Base-by-base conservation (phyloP, 1,140 invertebrate genomes). In the Caerostris extrusa region DNA sequence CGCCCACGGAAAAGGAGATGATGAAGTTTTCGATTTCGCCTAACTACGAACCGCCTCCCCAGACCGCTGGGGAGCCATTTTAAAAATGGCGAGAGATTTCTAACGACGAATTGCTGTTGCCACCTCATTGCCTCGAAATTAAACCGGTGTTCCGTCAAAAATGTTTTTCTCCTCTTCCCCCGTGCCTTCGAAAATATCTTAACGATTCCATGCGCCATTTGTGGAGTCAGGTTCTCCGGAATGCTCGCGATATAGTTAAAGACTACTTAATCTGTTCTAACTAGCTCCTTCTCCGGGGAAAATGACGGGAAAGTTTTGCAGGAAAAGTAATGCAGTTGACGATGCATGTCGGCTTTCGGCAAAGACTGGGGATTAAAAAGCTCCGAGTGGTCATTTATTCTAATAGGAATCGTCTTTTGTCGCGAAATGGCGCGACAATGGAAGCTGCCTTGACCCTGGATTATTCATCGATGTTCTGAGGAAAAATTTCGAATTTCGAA, bases 121-220 rank as follows among this genome's bases (percentile, higher is more conserved):
- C 64, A 89, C 87, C 87, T 89, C 87, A 71, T 89, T 71, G 87
- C 87, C 87, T 56, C 87, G 53, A 89, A 89, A 89, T 89, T 89
- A 71, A 89, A 89, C 87, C 87, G 50, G 50, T 53, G 87, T 89
- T 89, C 64, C 87, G 64, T 89, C 87, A 89, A 89, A 89, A 89
- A 64, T 89, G 87, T 71, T 89, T 89, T 89, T 89, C 87, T 55
- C 19, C 19, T 64, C n/a, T 5, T 2, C 56, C 3, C 3, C 53
- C 19, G 12, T 34, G 53, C 55, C 12, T n/a, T 10, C n/a, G 7
- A 19, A 56, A 85, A 53, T 56, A 56, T 81, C 77, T 81, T 85
- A 89, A 89, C 60, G 87, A 89, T 89, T 19, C 55, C 71, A 14
- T 53, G 87, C 64, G n/a, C 64, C 87, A 89, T 89, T 89, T 89